These are phyloP conservation scores for Anthoscopus minutus DNA, from an alignment of 2,113 vertebrate species.

Conservation along the genomic window DNA sequence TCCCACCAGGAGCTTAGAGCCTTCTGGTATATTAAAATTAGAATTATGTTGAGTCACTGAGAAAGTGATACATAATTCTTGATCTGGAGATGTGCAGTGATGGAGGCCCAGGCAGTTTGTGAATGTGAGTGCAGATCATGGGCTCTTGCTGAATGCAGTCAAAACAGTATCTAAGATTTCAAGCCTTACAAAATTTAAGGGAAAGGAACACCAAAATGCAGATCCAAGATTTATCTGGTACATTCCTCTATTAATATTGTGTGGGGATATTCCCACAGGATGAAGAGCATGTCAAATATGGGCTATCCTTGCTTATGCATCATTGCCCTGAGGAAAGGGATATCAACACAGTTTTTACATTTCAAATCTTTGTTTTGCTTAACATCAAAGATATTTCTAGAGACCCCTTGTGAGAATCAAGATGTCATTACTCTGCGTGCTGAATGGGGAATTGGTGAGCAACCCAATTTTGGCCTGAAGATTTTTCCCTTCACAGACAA, in stretches of 20 bases:
- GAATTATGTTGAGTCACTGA: neutral
- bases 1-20: neutral
- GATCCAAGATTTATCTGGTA: neutral
- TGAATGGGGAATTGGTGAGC: neutral
- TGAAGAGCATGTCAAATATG: neutral
- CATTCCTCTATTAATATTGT: neutral
- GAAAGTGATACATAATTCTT: neutral
- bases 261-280: neutral
- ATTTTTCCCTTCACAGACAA: neutral
- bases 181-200: neutral
- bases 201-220: neutral
- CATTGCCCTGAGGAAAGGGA: neutral
- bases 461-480: neutral
- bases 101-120: neutral
- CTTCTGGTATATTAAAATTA: neutral
- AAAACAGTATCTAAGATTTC: neutral
- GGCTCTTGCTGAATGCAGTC: neutral
- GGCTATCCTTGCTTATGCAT: neutral
- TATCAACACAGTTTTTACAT: neutral
- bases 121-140: neutral
- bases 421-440: neutral
- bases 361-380: constrained; percentile 4
- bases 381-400: neutral
- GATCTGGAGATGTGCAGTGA: neutral
- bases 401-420: neutral